Base-by-base conservation (phyloP, 2,888 invertebrate species). In the Spilosoma lubricipeda region DNA sequence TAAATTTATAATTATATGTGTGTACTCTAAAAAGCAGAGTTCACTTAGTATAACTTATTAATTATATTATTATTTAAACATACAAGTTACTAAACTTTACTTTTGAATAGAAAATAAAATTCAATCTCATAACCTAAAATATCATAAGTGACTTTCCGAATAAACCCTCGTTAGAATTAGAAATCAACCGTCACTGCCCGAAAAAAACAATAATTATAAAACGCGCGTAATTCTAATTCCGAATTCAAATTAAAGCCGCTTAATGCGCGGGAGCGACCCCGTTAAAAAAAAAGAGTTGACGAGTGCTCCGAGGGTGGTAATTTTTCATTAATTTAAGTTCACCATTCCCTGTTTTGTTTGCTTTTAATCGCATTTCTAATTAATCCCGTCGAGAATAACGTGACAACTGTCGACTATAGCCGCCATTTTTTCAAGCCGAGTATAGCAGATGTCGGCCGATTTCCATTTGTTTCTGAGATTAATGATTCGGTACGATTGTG, bases 261-360 rank as follows among this genome's bases (percentile, higher is more conserved):
- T 95, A 95, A 95, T 95, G 95, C 95, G 94, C 95, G 95, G 94
- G 93, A 94, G 95, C 95, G 95, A 94, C 93, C 94, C 94, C 89
- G 92, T 93, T 91, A 92, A 95, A 95, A 95, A 93, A 93, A 95
- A 95, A 95, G 95, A 95, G 95, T 95, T 95, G 95, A 95, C 95
- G 95, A 95, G 93, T 92, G 93, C 94, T 91, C 95, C 92, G 94
- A 95, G 95, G 95, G 95, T 95, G 95, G 95, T 95, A 95, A 95
- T 95, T 95, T 95, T 95, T 95, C 95, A 95, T 95, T 95, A 95
- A 95, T 95, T 95, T 95, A 95, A 95, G 95, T 95, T 95, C 95
- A 95, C 95, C 94, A 95, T 95, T 95, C 94, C 94, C 95, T 95
- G 95, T 95, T 95, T 95, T 95, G 95, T 95, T 95, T 95, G 95